Conservation (phyloP, 2,797 vertebrate genomes). For the Graptemys geographica region DNA sequence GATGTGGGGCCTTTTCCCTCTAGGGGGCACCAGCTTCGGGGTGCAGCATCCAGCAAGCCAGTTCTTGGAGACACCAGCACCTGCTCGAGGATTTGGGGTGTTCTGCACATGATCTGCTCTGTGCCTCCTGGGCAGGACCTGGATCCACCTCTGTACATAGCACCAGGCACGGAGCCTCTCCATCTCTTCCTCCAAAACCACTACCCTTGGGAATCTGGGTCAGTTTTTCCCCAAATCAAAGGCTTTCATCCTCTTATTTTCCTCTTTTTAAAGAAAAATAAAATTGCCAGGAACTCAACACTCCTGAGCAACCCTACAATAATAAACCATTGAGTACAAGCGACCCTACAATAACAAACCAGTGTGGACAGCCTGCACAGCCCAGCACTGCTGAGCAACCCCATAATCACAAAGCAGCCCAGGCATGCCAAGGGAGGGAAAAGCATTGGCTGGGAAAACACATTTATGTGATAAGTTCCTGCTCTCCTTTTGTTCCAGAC, state of each 20-base stretch:
- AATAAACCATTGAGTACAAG: background rate
- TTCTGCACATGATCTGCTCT: background rate
- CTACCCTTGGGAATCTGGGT: no score
- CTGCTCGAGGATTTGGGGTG: background rate
- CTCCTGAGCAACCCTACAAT: background rate
- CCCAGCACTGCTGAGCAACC: background rate
- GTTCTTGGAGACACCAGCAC: background rate
- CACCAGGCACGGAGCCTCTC: background rate
- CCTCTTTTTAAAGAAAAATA: background rate
- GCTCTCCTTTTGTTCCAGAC: background rate
- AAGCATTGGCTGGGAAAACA: background rate
- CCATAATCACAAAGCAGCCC: background rate
- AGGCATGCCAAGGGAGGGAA: background rate
- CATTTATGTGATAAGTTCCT: background rate
- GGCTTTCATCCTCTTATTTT: no score
- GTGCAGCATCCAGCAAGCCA: background rate
- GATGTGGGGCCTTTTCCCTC: background rate
- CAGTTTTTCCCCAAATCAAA: no score
- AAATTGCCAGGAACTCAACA: background rate
- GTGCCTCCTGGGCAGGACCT: background rate
- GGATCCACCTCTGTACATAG: background rate
- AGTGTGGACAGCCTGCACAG: background rate
- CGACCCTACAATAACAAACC: background rate
- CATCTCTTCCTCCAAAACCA: background rate
- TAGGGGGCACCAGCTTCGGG: background rate